Evolutionary conservation across 2,797 vertebrate species (phyloP).

Genomic region (Danio tinwini): DNA sequence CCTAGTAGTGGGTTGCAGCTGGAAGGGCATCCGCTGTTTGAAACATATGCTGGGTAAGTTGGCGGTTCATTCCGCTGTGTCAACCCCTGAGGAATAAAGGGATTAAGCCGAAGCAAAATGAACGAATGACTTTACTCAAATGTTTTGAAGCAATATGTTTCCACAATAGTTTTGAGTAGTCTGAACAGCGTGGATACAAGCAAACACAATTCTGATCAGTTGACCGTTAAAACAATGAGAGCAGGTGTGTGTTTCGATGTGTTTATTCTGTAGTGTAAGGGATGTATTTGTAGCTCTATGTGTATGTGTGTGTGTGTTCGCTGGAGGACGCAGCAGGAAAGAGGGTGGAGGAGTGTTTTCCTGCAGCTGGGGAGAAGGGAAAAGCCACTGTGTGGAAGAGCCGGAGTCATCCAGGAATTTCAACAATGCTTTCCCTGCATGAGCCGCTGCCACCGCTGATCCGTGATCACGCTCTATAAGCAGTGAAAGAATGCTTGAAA

Average conservation of each 20-base stretch:
- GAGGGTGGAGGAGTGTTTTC: conserved; percentile 43
- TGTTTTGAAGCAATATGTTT: too few relatives aligned
- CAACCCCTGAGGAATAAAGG: too few relatives aligned
- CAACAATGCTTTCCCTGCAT: conserved; percentile 70
- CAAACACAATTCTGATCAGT: neutral
- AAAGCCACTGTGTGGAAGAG: conserved; percentile 64
- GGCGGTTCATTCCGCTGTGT: too few relatives aligned
- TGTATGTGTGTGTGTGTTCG: conserved; percentile 9
- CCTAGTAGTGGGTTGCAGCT: too few relatives aligned
- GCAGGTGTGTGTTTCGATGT: conserved; percentile 18
- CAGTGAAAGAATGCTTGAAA: conserved; percentile 54
- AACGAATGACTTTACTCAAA: too few relatives aligned
- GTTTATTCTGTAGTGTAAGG: conserved; percentile 10
- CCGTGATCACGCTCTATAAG: conserved; percentile 54
- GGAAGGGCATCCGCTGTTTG: too few relatives aligned
- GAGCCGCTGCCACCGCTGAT: conserved; percentile 50
- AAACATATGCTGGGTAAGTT: too few relatives aligned
- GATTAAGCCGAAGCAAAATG: too few relatives aligned
- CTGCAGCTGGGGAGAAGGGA: conserved; percentile 65
- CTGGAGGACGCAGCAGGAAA: conserved; percentile 26
- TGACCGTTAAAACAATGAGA: neutral
- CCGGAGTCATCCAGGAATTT: conserved; percentile 69
- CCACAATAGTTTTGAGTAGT: too few relatives aligned
- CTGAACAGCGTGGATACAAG: neutral
- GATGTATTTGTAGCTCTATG: neutral